Evolutionary conservation across 2,888 invertebrate species (phyloP), one percentile per base, ranked within the genome.

Genomic region (Bellardia bayeri): DNA sequence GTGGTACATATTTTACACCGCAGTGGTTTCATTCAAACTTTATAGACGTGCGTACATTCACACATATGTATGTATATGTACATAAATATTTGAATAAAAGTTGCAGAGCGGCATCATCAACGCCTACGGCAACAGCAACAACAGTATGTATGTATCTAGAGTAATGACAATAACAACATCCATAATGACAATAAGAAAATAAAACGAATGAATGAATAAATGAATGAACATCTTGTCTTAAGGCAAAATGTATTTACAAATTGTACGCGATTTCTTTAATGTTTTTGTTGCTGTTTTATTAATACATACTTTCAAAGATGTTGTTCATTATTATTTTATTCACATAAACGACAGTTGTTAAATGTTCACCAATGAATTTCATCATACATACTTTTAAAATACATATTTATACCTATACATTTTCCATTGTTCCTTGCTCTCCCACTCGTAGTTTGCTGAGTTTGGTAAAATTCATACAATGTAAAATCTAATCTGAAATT

Each of bases 271-370:
- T 56, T 72, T 42, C 51, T 4, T 72, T 33, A 2, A n/a, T 45
- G 8, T 45, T 68, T 45, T 68, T 68, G 16, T 68, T 51, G 6
- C 33, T 68, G 30, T 33, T n/a, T 16, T 49, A 14, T 40, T 51
- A 69, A 69, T 69, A 51, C 51, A 69, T 69, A 51, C 51, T 51
- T n/a, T 33, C 51, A 69, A 72, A 72, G 13, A 23, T 72, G 42
- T 72, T 69, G 30, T 51, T 72, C 14, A 56, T 56, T 56, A 40
- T 40, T 72, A 56, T 72, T 72, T 13, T 40, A 14, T 72, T 56
- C 7, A 23, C 16, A 69, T 69, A 51, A 69, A n/a, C 33, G 37
- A n/a, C 51, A 8, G 42, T 16, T 66, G 6, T 45, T 45, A n/a
- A 30, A n/a, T 30, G 2, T 2, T 49, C 8, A 7, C 49, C 49